These are phyloP conservation scores for Gymnocypris eckloni DNA, from an alignment of 2,797 vertebrate species.

Conservation along the genomic window DNA sequence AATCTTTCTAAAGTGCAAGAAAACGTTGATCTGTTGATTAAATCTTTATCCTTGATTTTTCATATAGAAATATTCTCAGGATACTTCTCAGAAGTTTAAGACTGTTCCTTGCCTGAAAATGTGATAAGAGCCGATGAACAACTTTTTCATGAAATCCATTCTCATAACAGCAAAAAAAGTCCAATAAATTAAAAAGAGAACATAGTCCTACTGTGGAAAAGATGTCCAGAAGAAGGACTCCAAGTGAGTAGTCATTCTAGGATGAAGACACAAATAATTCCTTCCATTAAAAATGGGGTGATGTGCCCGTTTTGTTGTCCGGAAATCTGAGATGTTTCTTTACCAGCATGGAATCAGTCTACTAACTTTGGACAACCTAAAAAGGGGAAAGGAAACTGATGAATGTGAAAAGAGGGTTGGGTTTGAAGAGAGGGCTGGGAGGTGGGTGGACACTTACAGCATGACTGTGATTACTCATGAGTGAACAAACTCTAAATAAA, in stretches of 20 bases:
- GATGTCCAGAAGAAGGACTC: not conserved
- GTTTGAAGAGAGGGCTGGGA: conserved; percentile 16
- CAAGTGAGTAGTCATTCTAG: not conserved
- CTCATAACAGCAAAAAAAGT: not conserved
- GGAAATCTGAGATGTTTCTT: not conserved
- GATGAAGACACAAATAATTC: not conserved
- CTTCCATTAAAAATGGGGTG: not conserved
- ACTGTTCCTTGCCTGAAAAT: not conserved
- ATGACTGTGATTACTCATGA: conserved; percentile 42
- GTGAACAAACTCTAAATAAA: conserved; percentile 28
- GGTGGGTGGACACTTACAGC: conserved; percentile 25
- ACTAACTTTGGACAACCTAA: conserved; percentile 4
- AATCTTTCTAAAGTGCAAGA: not conserved
- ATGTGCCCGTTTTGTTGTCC: not conserved
- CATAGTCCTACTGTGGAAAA: not conserved
- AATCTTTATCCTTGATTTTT: not conserved
- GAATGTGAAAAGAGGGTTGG: not conserved
- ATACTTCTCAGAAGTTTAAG: not conserved
- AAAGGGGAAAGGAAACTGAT: conserved; percentile 23
- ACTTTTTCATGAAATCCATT: conserved; percentile 6
- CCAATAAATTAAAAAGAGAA: not conserved
- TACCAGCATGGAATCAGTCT: not conserved
- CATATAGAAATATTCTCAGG: not conserved
- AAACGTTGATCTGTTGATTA: not conserved
- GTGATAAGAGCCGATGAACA: conserved; percentile 11